Conservation (phyloP, 35 echinoderm and acorn worm species). For the Apostichopus parvimensis region DNA sequence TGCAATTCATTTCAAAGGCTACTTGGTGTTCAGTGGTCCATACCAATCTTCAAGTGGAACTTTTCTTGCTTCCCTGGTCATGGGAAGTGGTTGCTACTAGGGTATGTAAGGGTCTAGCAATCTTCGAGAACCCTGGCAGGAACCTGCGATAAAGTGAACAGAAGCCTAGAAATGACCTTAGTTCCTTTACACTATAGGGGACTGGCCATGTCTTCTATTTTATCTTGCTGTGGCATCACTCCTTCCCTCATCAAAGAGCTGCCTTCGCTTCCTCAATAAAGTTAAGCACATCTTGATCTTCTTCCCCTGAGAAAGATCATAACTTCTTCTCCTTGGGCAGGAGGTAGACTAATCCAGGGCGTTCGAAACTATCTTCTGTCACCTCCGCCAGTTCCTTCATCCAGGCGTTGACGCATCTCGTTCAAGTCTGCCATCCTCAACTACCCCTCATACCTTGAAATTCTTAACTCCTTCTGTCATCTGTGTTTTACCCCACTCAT, state of each 20-base stretch:
- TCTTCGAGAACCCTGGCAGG: conserved; percentile 57
- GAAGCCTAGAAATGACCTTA: conserved; percentile 45
- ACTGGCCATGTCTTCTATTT: conserved; percentile 24
- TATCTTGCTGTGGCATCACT: too few relatives aligned
- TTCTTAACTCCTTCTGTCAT: too few relatives aligned
- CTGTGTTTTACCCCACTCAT: not conserved
- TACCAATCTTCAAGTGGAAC: not conserved
- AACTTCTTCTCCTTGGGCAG: conserved; percentile 62
- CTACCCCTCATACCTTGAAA: too few relatives aligned
- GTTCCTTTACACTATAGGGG: conserved; percentile 32
- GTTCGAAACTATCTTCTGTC: not conserved
- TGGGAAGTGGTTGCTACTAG: not conserved
- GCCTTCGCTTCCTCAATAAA: conserved; percentile 2
- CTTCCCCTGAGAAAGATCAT: conserved; percentile 19
- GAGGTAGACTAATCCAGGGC: conserved; percentile 22
- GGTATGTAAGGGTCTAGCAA: conserved; percentile 26
- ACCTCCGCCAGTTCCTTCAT: too few relatives aligned
- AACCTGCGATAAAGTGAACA: conserved; percentile 44
- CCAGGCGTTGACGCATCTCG: not conserved
- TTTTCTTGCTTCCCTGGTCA: not conserved
- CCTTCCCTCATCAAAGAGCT: too few relatives aligned
- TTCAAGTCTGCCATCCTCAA: not conserved
- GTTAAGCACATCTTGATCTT: not conserved
- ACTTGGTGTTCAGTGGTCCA: conserved; percentile 14
- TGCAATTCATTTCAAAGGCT: conserved; percentile 27